Conservation (phyloP, 2,797 vertebrate genomes). For the Phaenicophaeus curvirostris region DNA sequence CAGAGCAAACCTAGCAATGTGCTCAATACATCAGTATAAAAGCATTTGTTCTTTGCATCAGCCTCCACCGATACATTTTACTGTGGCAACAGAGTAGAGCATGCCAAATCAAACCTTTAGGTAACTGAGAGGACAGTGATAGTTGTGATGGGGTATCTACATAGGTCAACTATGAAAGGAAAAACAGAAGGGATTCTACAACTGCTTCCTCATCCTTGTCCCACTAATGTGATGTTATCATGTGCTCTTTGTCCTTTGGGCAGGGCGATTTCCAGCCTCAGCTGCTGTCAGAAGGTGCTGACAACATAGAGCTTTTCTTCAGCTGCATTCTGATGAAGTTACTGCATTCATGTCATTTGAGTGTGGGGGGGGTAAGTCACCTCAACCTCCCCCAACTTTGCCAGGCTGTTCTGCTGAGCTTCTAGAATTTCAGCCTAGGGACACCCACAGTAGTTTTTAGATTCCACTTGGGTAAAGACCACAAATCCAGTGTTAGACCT, state of each 20-base stretch:
- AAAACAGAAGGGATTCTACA: not conserved
- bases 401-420: not conserved
- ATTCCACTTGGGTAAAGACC: not conserved
- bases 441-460: not conserved
- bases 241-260: not conserved
- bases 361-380: no score
- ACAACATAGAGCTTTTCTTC: not conserved
- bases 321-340: not conserved
- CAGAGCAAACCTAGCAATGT: not conserved
- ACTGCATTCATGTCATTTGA: not conserved
- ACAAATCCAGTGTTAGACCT: not conserved
- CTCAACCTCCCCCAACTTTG: accelerated
- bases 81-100: not conserved
- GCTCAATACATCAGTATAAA: not conserved
- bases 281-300: not conserved
- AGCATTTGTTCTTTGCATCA: not conserved
- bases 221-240: not conserved
- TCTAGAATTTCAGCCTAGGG: not conserved
- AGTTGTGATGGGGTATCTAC: not conserved
- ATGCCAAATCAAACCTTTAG: not conserved
- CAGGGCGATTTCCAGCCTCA: not conserved
- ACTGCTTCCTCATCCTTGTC: not conserved
- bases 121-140: not conserved
- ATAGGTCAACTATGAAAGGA: no score
- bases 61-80: not conserved